Evolutionary conservation across 2,797 vertebrate genomes (phyloP), one percentile per base, ranked within the genome.

Genomic region (Syngnathus acus): DNA sequence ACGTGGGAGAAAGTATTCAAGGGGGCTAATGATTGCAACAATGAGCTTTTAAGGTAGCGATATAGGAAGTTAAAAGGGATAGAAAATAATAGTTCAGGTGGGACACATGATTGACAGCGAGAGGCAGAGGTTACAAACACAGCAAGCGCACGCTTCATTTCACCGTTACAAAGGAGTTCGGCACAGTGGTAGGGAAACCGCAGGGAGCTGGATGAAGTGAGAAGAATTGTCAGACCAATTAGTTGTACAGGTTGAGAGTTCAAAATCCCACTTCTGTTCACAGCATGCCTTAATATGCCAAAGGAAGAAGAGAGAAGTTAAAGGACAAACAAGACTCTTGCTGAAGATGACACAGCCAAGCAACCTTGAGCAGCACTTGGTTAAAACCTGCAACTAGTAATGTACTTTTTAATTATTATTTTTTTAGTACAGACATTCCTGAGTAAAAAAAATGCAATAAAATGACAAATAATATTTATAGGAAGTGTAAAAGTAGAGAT

Each of bases 51-150:
- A 75, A 32, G 75, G 65, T 40, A 62, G 65, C 63, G 68, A 74
- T 77, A 73, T 70, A 37, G 42, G 54, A 42, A 78, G 76, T 75
- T 74, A 78, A 84, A 84, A 75, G 60, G 48, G 45, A 50, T 47
- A 40, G 67, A 67, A 8, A 53, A 64, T 72, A 66, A 62, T 43
- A 61, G 75, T 70, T 75, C 54, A 77, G 65, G 63, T 64, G 68
- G 75, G 26, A 51, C 45, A 65, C 38, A 32, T 79, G 76, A 79
- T 51, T 79, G 80, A 73, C 73, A 76, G 77, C 60, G 19, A 74
- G 79, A 77, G 77, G 72, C 61, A 13, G 50, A 70, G 80, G 77
- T 77, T 78, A 79, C 68, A 66, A 68, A 68, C 66, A 72, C 69
- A 45, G 68, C 21, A 14, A 68, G 71, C 51, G 48, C 9, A 53